A percentile compares a stretch with the other conserved stretches of the same genome.
Evolutionary conservation across 2,113 vertebrate genomes (phyloP).

Genomic region (Dipodomys ordii): DNA sequence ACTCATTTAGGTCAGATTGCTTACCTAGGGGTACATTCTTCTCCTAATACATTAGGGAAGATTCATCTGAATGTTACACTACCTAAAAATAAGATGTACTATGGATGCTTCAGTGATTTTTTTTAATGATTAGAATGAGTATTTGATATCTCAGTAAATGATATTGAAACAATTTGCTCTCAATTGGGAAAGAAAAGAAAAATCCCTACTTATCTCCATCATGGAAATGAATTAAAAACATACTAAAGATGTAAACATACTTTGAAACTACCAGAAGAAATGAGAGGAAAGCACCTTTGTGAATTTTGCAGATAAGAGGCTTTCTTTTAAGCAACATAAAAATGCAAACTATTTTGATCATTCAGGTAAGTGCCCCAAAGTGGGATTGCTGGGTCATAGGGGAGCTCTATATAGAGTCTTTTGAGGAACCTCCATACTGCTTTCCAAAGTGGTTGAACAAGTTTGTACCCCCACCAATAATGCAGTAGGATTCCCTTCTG

Average conservation of each 20-base stretch:
- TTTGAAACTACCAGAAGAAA: slow-evolving; percentile 33
- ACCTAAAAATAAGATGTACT: slow-evolving; percentile 28
- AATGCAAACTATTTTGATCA: background rate
- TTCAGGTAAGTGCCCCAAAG: too few species aligned
- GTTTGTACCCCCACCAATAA: too few species aligned
- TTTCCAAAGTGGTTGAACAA: too few species aligned
- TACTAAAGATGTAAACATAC: slow-evolving; percentile 24
- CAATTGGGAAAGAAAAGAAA: slow-evolving; percentile 11
- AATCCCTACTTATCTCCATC: background rate
- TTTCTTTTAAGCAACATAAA: slow-evolving; percentile 24
- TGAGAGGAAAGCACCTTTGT: background rate
- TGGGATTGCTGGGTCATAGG: too few species aligned
- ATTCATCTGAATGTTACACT: slow-evolving; percentile 45
- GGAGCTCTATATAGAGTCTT: too few species aligned
- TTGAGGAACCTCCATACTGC: too few species aligned
- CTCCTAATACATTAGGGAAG: slow-evolving; percentile 51
- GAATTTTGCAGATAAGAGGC: background rate
- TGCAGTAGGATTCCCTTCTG: too few species aligned
- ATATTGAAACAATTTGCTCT: background rate
- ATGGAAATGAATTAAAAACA: slow-evolving; percentile 36
- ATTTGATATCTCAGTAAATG: slow-evolving; percentile 46
- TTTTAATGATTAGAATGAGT: slow-evolving; percentile 1
- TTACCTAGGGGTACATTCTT: slow-evolving; percentile 21
- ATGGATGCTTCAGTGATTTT: background rate
- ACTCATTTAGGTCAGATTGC: slow-evolving; percentile 45